Evolutionary conservation across 37 sponge, comb jelly and placozoan species (phyloP), one percentile per base, ranked within the genome.

Genomic region (Chondrilla cf. caribensis): DNA sequence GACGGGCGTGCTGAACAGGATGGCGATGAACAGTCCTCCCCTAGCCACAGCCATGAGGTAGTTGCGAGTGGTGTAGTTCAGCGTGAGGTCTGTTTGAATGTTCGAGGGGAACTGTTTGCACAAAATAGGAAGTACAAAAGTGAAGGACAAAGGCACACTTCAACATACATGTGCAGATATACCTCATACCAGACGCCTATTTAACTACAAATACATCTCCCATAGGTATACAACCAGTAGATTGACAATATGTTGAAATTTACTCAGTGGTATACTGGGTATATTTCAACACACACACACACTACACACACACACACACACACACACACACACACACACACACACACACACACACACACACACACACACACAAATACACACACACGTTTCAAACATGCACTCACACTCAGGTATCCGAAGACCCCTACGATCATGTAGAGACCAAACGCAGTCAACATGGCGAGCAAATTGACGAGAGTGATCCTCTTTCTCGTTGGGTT

Each of bases 1-100:
- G 54, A 93, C 88, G 28, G 94, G 94, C 38, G 89, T 87, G 77
- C 59, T 55, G 76, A 85, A 80, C 43, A 89, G 77, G 28, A 93
- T 84, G 18, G 88, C 84, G 59, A 93, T 24, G 40, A 93, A 87
- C 39, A 93, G 85, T 25, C 82, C 81, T 3, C 68, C 54, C 14
- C 94, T 36, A 51, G 85, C 90, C 17, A 86, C 79, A 17, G 83
- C 79, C 59, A 93, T 82, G 17, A 89, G 64, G 21, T 68, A 28
- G 37, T 85, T 80, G 70, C 77, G 38, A 31, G 73, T 15, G 11
- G 60, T 64, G 55, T 89, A 93, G 43, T 72, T 80, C 37, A 82
- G 14, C 70, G 87, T 87, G 8, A 93, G 59, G 58, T 93, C 94
- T 42, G 70, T 26, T 22, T 66, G 24, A 5, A 84, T 54, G 29